Conservation (phyloP, 2,113 vertebrate genomes). For the Forbesichthys papilliferus region DNA sequence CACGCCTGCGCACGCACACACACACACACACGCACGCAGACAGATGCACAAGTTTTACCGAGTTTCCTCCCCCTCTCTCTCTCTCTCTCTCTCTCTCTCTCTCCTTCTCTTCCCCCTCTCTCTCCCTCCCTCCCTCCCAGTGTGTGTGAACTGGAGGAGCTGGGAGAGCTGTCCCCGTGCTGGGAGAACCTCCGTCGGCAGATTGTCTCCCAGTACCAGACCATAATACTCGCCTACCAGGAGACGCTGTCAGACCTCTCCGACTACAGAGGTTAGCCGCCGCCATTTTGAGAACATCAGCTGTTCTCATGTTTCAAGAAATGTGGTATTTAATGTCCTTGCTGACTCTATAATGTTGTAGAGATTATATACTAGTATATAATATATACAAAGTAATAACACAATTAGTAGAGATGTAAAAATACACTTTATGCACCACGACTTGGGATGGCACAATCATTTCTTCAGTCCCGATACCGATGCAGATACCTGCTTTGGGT, state of each 20-base stretch:
- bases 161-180: conserved; percentile 95
- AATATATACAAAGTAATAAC: too few relatives aligned
- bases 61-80: too few relatives aligned
- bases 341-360: too few relatives aligned
- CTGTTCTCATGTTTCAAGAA: too few relatives aligned
- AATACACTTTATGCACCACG: too few relatives aligned
- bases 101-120: not conserved
- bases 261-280: conserved; percentile 87
- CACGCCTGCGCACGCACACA: not conserved
- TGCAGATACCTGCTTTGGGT: too few relatives aligned
- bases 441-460: too few relatives aligned
- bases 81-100: not conserved
- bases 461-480: too few relatives aligned
- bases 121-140: conserved; percentile 19
- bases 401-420: too few relatives aligned
- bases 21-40: not conserved
- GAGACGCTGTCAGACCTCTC: conserved; percentile 89
- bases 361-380: too few relatives aligned
- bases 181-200: conserved; percentile 95
- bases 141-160: conserved; percentile 91
- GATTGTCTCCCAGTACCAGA: conserved; percentile 96
- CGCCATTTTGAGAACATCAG: not conserved
- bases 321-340: too few relatives aligned
- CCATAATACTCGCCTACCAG: conserved; percentile 89
- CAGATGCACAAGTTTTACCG: not conserved